Evolutionary conservation across 2,113 vertebrate species (phyloP), one percentile per base, ranked within the genome.

Genomic region (Noturus placidus): DNA sequence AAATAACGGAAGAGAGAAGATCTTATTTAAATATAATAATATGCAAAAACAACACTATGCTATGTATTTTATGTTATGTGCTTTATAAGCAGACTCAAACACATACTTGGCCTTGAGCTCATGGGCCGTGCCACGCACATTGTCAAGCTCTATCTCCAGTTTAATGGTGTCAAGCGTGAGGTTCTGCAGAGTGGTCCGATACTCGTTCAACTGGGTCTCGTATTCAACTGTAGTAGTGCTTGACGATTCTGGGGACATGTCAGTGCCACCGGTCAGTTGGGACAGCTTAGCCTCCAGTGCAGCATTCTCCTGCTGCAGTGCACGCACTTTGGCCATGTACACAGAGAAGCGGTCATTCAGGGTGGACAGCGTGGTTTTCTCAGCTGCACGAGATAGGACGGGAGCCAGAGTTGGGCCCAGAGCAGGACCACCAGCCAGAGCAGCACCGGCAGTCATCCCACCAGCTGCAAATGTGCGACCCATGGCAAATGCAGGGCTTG

Each of bases 91-190:
- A 20, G 33, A 80, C 78, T 46, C 27, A 59, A 54, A 17, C 30
- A 88, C 93, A 67, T 88, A 94, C 93, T 94, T 93, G 50, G 93
- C 93, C 82, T 93, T 94, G 13, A 94, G 86, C 67, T 94, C 93
- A 65, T 94, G 93, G 61, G 93, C 92, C 0, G 91, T 87, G 30
- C 92, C 93, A 4, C 93, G 89, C 30, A 94, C 87, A 74, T 94
- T 92, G 86, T 94, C 93, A 20, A 94, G 87, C 80, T 94, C 92
- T 15, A 94, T 92, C 89, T 92, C 93, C 90, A 92, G 56, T 84
- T 91, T 93, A 70, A 94, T 87, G 61, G 92, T 93, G 85, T 94
- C 93, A 38, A 93, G 82, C 7, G 92, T 92, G 76, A 94, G 91
- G 38, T 67, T 89, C 86, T 93, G 91, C 90, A 94, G 76, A 10